phyloP scores from a whole-genome alignment of 2,797 vertebrate genomes.

The Anguilla pacifica region DNA sequence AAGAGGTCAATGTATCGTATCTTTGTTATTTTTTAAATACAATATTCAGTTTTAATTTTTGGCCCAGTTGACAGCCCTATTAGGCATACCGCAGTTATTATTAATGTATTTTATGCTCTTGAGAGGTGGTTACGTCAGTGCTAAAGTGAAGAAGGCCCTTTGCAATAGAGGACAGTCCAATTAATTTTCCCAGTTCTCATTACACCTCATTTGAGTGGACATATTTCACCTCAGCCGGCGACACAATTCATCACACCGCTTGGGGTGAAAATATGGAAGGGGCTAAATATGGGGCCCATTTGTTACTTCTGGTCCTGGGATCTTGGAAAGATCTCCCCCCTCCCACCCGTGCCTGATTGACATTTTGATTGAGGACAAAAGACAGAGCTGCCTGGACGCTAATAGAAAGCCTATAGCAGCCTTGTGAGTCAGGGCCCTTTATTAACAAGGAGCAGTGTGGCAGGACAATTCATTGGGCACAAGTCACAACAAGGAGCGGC shows the following conservation, averaged over 20 bases:
- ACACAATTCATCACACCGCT: slow-evolving; percentile 16
- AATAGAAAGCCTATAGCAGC: slow-evolving; percentile 62
- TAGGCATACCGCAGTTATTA: not conserved
- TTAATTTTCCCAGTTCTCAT: slow-evolving; percentile 27
- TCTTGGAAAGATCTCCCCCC: not conserved
- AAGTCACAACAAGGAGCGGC: slow-evolving; percentile 49
- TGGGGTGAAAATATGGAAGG: not conserved
- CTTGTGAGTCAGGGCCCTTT: slow-evolving; percentile 54
- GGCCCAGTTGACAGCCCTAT: not conserved
- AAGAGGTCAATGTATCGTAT: not conserved
- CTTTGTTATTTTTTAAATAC: not conserved
- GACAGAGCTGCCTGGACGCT: slow-evolving; percentile 55
- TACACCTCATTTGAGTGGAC: slow-evolving; percentile 9
- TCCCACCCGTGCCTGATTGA: slow-evolving; percentile 51
- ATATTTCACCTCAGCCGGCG: not conserved
- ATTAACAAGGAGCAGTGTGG: slow-evolving; percentile 44
- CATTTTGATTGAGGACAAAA: slow-evolving; percentile 61
- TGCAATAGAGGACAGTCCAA: not conserved
- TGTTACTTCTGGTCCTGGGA: not conserved
- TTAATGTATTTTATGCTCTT: not conserved
- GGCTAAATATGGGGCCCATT: slow-evolving; percentile 13
- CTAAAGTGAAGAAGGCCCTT: slow-evolving; percentile 2
- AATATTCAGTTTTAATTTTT: not conserved
- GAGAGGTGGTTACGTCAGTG: slow-evolving; percentile 12
- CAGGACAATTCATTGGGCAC: slow-evolving; percentile 44